phyloP scores from a whole-genome alignment of 2,113 vertebrate species.

The Oreochromis spilurus region DNA sequence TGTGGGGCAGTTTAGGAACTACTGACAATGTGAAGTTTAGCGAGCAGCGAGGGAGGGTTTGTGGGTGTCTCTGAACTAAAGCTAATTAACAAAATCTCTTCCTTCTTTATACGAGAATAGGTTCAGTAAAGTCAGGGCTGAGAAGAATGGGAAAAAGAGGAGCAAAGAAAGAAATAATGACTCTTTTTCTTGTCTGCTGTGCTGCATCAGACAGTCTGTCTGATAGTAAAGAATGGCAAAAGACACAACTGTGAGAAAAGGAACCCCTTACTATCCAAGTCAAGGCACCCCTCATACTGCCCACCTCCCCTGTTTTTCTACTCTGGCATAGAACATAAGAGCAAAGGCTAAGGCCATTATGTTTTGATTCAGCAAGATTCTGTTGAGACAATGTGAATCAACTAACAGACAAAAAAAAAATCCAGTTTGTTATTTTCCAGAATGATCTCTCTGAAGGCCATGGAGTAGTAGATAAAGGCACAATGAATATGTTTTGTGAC shows the following conservation, averaged over 20 bases:
- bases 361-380: background rate
- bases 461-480: background rate
- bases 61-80: slow-evolving; percentile 21
- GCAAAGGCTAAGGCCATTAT: background rate
- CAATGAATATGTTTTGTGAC: background rate
- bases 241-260: background rate
- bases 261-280: background rate
- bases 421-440: background rate
- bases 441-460: background rate
- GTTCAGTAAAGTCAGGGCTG: background rate
- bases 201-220: background rate
- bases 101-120: slow-evolving; percentile 14
- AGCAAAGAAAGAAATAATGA: background rate
- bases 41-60: background rate
- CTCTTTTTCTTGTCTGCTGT: background rate
- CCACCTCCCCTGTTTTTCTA: background rate
- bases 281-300: background rate
- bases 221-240: background rate
- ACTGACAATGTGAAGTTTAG: slow-evolving; percentile 12
- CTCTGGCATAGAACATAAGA: background rate
- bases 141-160: background rate
- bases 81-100: slow-evolving; percentile 33
- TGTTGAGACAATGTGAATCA: background rate
- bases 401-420: background rate
- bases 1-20: background rate